Percentiles rank a stretch among this genome's conserved stretches.
Conservation (phyloP, 2,113 vertebrate species). For the Cyphomyrus discorhynchus region DNA sequence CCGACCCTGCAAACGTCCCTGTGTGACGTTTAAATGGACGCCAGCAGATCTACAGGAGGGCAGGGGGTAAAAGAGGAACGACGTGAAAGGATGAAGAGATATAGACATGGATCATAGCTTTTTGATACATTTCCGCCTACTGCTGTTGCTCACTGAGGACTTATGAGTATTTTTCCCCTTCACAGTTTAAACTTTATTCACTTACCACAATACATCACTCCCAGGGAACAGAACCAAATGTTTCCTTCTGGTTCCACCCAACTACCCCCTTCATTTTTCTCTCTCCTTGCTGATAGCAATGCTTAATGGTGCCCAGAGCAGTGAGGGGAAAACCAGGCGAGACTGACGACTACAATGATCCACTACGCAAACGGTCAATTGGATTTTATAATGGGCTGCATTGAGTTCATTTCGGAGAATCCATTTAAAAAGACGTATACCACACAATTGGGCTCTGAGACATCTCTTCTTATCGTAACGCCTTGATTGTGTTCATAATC, state of each 20-base stretch:
- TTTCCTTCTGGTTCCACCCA: not conserved
- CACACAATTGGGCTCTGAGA: not conserved
- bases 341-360: conserved; percentile 1
- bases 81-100: not conserved
- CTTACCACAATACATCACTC: not conserved
- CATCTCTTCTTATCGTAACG: not conserved
- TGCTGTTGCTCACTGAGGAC: not conserved
- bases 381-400: not conserved
- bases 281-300: not conserved
- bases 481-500: not conserved
- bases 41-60: not conserved
- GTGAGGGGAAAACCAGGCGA: not conserved
- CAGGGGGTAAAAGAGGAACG: not conserved
- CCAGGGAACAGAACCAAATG: not conserved
- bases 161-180: not conserved
- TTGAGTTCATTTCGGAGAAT: not conserved
- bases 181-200: not conserved
- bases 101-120: not conserved
- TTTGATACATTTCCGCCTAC: not conserved
- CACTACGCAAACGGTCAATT: not conserved
- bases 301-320: not conserved
- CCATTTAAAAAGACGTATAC: not conserved
- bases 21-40: not conserved
- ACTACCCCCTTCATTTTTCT: not conserved
- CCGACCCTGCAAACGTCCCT: not conserved